Base-by-base conservation (phyloP, 2,797 vertebrate genomes). In the Diplodus sargus region DNA sequence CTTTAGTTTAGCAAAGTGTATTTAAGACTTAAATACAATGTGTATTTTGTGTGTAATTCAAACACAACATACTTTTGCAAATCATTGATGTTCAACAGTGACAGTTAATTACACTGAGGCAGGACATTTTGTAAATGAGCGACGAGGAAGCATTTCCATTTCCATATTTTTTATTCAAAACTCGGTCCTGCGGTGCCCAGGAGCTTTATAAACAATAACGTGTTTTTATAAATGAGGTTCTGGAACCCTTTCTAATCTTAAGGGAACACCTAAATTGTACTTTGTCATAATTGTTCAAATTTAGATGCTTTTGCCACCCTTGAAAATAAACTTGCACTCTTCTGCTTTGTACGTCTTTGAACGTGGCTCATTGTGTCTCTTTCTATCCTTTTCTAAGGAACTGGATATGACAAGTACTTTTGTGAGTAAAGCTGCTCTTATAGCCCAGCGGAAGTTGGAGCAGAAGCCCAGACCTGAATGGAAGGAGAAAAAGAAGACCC, bases 321-420 rank as follows among this genome's bases (percentile, higher is more conserved):
- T 39, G 39, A 39, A 39, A 39, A 11, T 10, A 39, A 39, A 39
- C 39, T 2, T 2, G 8, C 34, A 39, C 8, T 15, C 42, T 20
- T 34, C 52, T 51, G 16, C 14, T 54, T 15, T 51, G 13, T 39
- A 0, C 16, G 1, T 17, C 4, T 0, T 47, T 13, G 12, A n/a
- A 20, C 0, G 1, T 14, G 20, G 34, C 6, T 12, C 25, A 54
- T 18, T 57, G n/a, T n/a, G 5, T 49, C 4, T 34, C 1, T 59
- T 43, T 57, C 7, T 18, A 10, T 6, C 43, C 5, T n/a, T 13
- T 51, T 5, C 43, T 39, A n/a, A 95, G 95, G 93, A 93, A 56
- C 83, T 96, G 78, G 95, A 96, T 69, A 88, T 96, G 92, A 89
- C 74, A 6, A 95, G 95, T 86, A 83, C 84, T 54, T 96, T 96